Base-by-base conservation (phyloP, 2,113 vertebrate genomes). In the Phyllostomus discolor region DNA sequence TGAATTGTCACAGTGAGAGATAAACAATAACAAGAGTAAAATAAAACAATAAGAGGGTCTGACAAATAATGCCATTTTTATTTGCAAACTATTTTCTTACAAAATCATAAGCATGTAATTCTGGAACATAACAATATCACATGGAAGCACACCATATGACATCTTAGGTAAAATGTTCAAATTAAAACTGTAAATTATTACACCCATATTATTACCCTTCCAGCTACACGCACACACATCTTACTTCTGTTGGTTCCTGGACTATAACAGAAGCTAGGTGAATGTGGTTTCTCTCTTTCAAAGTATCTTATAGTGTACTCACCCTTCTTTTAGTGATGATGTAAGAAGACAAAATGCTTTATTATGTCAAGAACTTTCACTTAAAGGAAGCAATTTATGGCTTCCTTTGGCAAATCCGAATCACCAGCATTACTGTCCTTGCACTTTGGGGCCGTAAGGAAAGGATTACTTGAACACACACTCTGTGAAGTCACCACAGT, bases 401-500 rank as follows among this genome's bases (percentile, higher is more conserved):
- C 17, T 20, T 50, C 16, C 28, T 6, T 76, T 50, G 73, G 28
- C 73, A 31, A n/a, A 5, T 48, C 31, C 28, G 17, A 50, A 50
- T 50, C 10, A 31, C 46, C 73, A n/a, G 46, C 73, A 20, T 76
- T 46, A 76, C 4, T 76, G 33, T 12, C 24, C 78, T 80, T 35
- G 22, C 6, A 15, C 78, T 57, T 80, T 80, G n/a, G 52, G n/a
- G 24, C n/a, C 41, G 16, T 57, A 38, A 38, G n/a, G 54, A 54
- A 26, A 57, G 7, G 1, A 48, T 38, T 26, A 31, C n/a, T 38
- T 24, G 76, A 57, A 80, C n/a, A 24, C n/a, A 16, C 7, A 38
- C 14, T 9, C 31, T 12, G 50, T 20, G 20, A 54, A 38, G 15
- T 7, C 2, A 1, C 0, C 0, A 1, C 50, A 57, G n/a, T 9